Evolutionary conservation across 2,797 vertebrate genomes (phyloP).

Genomic region (Macroramphosus scolopax): DNA sequence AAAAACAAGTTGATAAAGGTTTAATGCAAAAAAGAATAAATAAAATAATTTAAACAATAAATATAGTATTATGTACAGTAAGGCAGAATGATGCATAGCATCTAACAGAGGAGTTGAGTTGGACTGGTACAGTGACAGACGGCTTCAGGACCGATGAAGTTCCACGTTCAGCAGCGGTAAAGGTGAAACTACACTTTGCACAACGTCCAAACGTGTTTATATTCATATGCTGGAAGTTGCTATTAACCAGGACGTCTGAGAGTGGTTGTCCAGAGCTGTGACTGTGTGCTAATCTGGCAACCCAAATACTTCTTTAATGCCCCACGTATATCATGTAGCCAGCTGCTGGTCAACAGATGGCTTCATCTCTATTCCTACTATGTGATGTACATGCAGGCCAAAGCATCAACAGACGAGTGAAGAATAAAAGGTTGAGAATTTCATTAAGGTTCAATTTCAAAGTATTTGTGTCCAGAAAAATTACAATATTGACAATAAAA

Average conservation of each 20-base stretch:
- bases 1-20: slow-evolving; percentile 53
- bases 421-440: no score
- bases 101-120: slow-evolving; percentile 51
- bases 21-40: slow-evolving; percentile 75
- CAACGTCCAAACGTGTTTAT: neutral
- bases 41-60: slow-evolving; percentile 76
- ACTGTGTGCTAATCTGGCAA: no score
- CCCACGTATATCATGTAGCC: no score
- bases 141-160: slow-evolving; percentile 7
- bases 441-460: no score
- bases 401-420: no score
- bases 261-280: no score
- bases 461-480: no score
- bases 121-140: slow-evolving; percentile 23
- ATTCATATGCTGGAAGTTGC: neutral
- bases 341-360: neutral
- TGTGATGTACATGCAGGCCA: slow-evolving; percentile 1
- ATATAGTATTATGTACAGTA: slow-evolving; percentile 65
- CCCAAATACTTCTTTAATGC: neutral
- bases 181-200: neutral
- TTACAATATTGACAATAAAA: no score
- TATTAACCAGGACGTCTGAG: neutral
- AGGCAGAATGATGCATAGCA: slow-evolving; percentile 73
- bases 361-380: no score
- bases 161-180: neutral